A percentile compares a stretch with the other conserved stretches of the same genome.
Conservation (phyloP, 2,797 vertebrate species). For the Podarcis lilfordi region DNA sequence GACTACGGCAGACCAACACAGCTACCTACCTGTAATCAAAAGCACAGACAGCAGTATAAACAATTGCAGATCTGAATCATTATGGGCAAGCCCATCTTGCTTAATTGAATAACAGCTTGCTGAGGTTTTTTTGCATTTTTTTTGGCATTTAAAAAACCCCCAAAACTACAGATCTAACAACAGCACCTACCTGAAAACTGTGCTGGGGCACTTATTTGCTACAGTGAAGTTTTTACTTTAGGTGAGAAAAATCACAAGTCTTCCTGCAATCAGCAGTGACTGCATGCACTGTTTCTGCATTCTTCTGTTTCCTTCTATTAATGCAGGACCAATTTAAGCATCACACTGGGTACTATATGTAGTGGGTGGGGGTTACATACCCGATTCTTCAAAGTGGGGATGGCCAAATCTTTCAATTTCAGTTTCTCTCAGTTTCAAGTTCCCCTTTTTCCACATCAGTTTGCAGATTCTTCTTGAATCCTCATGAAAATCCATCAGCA, state of each 20-base stretch:
- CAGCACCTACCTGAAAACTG: too few relatives aligned
- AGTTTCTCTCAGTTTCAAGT: too few relatives aligned
- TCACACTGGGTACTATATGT: not conserved
- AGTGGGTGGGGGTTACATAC: not conserved
- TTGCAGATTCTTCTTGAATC: too few relatives aligned
- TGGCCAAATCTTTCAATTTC: too few relatives aligned
- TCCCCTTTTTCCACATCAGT: too few relatives aligned
- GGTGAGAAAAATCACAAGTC: not conserved
- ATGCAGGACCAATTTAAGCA: not conserved
- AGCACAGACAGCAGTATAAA: not conserved
- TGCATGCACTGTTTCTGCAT: not conserved
- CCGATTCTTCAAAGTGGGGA: too few relatives aligned
- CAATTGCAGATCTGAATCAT: not conserved
- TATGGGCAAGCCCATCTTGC: too few relatives aligned
- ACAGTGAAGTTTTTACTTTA: not conserved
- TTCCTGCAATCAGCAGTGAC: not conserved
- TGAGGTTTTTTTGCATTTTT: too few relatives aligned
- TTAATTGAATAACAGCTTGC: not conserved
- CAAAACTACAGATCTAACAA: too few relatives aligned
- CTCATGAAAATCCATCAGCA: too few relatives aligned
- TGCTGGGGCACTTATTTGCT: not conserved
- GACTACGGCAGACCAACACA: too few relatives aligned
- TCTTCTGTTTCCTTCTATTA: not conserved
- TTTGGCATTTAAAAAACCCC: too few relatives aligned
- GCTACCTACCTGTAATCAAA: not conserved